Percentiles rank a stretch among this genome's conserved stretches.
phyloP scores from a whole-genome alignment of 2,113 vertebrate genomes.

The Litocranius walleri region DNA sequence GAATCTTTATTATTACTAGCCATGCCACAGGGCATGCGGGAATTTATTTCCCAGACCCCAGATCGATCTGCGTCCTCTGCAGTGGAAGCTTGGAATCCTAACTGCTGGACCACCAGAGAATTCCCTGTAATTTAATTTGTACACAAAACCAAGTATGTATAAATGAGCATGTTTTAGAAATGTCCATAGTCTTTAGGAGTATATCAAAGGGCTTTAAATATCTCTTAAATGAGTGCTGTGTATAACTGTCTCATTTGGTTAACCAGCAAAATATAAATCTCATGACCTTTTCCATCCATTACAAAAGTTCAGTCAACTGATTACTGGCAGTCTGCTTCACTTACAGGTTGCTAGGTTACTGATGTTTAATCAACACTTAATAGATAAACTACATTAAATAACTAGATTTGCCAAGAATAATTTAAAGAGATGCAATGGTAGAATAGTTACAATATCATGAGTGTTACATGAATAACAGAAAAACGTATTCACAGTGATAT shows the following conservation, averaged over 20 bases:
- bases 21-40: not conserved
- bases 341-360: not conserved
- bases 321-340: not conserved
- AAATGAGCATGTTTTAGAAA: not conserved
- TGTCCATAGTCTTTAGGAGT: not conserved
- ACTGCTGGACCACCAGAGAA: not conserved
- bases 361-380: not conserved
- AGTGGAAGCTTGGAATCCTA: not conserved
- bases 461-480: constrained; percentile 4
- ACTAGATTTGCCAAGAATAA: not conserved
- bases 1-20: not conserved
- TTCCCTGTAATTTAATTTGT: not conserved
- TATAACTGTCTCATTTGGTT: not conserved
- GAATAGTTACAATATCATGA: not conserved
- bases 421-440: not conserved
- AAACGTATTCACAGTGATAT: not conserved
- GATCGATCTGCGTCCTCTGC: rapidly evolving
- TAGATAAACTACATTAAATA: not conserved
- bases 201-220: not conserved
- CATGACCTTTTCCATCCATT: not conserved
- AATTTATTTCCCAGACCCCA: not conserved
- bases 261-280: not conserved
- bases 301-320: not conserved
- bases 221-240: not conserved
- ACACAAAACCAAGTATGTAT: not conserved